Conservation (phyloP, 2,113 vertebrate species). For the Hyla sarda region DNA sequence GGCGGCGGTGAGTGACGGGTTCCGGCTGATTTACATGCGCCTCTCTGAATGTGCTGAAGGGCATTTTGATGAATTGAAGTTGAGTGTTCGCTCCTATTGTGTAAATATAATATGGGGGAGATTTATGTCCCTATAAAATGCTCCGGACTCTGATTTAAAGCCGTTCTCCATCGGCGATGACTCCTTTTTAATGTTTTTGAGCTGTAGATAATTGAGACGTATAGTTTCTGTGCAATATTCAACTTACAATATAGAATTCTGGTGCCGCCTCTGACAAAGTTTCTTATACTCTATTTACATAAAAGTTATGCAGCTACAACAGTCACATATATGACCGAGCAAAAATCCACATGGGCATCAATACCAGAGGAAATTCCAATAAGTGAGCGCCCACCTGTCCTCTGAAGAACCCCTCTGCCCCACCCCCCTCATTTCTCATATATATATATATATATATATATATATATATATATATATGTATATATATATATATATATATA, state of each 20-base stretch:
- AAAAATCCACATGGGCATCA: too few species aligned
- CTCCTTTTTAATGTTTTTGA: constrained; percentile 30
- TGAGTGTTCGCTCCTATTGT: not conserved
- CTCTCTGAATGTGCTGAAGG: constrained; percentile 32
- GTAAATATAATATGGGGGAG: constrained; percentile 21
- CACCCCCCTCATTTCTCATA: too few species aligned
- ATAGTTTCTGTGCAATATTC: not conserved
- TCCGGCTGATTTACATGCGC: not conserved
- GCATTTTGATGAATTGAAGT: constrained; percentile 32
- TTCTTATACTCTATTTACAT: too few species aligned
- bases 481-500: too few species aligned
- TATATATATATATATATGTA: too few species aligned
- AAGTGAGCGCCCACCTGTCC: too few species aligned
- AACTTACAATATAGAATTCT: not conserved
- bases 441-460: too few species aligned
- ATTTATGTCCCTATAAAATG: constrained; percentile 43
- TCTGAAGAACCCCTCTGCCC: too few species aligned
- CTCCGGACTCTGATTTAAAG: constrained; percentile 40
- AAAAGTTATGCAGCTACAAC: too few species aligned
- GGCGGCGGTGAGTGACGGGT: not conserved
- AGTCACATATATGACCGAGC: too few species aligned
- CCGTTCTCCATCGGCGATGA: constrained; percentile 15
- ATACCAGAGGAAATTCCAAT: too few species aligned
- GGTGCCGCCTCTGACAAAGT: too few species aligned
- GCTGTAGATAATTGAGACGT: constrained; percentile 4